Conservation (phyloP, 2,797 vertebrate species). For the Hoplostethus mediterraneus region DNA sequence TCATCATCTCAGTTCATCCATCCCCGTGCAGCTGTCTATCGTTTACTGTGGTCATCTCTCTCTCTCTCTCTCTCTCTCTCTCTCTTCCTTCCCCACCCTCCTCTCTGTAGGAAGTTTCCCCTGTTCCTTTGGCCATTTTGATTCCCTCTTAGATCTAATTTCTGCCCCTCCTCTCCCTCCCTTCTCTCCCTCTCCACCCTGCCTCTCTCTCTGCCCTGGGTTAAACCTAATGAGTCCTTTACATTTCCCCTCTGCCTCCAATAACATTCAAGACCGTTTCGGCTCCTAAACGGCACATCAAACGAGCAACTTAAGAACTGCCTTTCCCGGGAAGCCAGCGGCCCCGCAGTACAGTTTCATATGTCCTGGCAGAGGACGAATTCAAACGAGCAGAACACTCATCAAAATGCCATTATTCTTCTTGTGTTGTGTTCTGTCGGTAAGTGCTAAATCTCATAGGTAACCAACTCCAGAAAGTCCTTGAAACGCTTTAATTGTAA, state of each 20-base stretch:
- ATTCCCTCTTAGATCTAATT: conserved; percentile 42
- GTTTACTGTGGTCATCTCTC: conserved; percentile 50
- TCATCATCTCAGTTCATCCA: conserved; percentile 70
- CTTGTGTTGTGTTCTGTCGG: conserved; percentile 8
- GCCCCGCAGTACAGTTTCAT: neutral
- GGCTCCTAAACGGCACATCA: conserved; percentile 52
- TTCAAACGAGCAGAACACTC: conserved; percentile 34
- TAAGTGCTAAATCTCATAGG: conserved; percentile 15
- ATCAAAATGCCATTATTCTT: conserved; percentile 26
- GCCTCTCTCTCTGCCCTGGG: conserved; percentile 43
- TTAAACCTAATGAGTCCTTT: conserved; percentile 66
- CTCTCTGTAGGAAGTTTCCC: conserved; percentile 45
- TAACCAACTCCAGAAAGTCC: neutral
- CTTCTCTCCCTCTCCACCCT: conserved; percentile 30
- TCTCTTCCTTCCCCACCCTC: conserved; percentile 3
- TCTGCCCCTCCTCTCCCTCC: conserved; percentile 25
- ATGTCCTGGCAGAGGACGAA: conserved; percentile 34
- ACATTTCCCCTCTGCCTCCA: conserved; percentile 51
- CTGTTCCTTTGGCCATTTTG: conserved; percentile 40
- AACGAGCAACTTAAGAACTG: conserved; percentile 37
- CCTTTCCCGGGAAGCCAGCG: conserved; percentile 28
- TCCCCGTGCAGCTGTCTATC: conserved; percentile 71
- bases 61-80: conserved; percentile 18
- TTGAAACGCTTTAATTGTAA: neutral
- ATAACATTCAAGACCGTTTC: conserved; percentile 42